Evolutionary conservation across 2,888 invertebrate genomes (phyloP).

Genomic region (Sisyra nigra): DNA sequence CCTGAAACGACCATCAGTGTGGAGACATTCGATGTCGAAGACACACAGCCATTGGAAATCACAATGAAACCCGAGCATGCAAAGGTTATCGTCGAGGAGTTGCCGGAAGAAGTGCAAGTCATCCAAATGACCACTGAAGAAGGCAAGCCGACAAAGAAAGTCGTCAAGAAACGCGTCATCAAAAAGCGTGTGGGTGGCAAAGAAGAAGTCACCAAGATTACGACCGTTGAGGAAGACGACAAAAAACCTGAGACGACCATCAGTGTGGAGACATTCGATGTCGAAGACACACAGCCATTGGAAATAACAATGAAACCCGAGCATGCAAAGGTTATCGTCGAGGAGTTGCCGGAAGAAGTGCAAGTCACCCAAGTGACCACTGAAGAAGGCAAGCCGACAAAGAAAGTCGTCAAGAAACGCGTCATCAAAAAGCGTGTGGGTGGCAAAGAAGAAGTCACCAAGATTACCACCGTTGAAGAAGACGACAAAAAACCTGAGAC

Average conservation of each 20-base stretch:
- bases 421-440: conserved; percentile 20
- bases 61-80: conserved; percentile 15
- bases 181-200: conserved; percentile 17
- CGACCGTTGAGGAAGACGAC: conserved; percentile 15
- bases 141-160: conserved; percentile 13
- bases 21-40: conserved; percentile 11
- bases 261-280: conserved; percentile 6
- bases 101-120: conserved; percentile 17
- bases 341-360: conserved; percentile 19
- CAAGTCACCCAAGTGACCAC: conserved; percentile 15
- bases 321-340: conserved; percentile 12
- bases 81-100: conserved; percentile 13
- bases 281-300: conserved; percentile 1
- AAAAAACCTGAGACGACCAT: conserved; percentile 17
- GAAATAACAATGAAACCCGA: conserved; percentile 3
- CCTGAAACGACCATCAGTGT: conserved; percentile 14
- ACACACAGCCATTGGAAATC: conserved; percentile 15
- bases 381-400: conserved; percentile 14
- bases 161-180: conserved; percentile 16
- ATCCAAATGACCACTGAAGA: conserved; percentile 15
- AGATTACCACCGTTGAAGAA: conserved; percentile 26
- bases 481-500: conserved; percentile 12
- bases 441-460: conserved; percentile 17
- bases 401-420: conserved; percentile 16
- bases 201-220: conserved; percentile 21